phyloP scores from a whole-genome alignment of 2,888 invertebrate species.

The Saturnia pavonia region DNA sequence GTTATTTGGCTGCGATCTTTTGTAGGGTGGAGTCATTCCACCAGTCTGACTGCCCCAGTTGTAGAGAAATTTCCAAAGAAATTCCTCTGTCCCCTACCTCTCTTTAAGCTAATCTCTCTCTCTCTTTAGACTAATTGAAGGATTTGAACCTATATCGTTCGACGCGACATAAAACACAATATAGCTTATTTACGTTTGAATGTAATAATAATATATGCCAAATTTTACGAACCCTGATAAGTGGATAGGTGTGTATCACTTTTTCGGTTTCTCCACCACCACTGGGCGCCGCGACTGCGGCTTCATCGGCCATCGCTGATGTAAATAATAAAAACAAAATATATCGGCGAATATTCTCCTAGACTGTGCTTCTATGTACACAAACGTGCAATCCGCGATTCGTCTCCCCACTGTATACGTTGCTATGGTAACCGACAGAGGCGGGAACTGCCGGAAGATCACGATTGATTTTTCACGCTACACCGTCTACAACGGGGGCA shows the following conservation, averaged over 20 bases:
- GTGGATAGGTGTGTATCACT: slow-evolving; percentile 90
- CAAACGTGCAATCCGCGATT: slow-evolving; percentile 42
- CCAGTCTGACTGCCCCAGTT: too few relatives aligned
- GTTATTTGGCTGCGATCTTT: too few relatives aligned
- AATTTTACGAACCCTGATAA: slow-evolving; percentile 86
- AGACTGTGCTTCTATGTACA: slow-evolving; percentile 19
- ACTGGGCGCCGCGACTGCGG: slow-evolving; percentile 35
- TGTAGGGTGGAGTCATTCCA: too few relatives aligned
- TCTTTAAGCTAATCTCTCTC: too few relatives aligned
- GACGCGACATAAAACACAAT: neutral
- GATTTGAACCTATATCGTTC: neutral
- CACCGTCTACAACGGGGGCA: slow-evolving; percentile 32
- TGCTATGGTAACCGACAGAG: slow-evolving; percentile 73
- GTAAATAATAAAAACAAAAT: slow-evolving; percentile 28
- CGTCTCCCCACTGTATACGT: slow-evolving; percentile 77
- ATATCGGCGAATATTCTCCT: slow-evolving; percentile 1
- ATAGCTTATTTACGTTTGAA: neutral
- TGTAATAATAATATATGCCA: neutral
- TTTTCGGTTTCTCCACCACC: slow-evolving; percentile 78
- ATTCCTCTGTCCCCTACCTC: too few relatives aligned
- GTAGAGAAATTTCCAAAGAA: too few relatives aligned
- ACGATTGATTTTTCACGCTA: slow-evolving; percentile 77
- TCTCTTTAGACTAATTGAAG: neutral
- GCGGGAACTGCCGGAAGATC: slow-evolving; percentile 72
- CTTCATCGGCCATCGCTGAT: slow-evolving; percentile 67